Evolutionary conservation across 2,888 invertebrate genomes (phyloP).

Genomic region (Bellardia bayeri): DNA sequence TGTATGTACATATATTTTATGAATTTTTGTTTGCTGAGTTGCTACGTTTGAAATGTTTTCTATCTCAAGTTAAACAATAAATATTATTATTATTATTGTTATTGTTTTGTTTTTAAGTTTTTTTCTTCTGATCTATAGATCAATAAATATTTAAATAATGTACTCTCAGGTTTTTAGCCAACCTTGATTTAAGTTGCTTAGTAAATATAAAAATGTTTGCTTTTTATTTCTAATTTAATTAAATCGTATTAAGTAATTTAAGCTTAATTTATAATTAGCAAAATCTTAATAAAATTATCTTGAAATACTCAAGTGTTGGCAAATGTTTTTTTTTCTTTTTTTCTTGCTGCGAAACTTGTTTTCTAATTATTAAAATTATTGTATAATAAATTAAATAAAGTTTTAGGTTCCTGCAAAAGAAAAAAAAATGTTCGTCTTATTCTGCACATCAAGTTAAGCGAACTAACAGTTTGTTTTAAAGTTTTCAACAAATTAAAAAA

Average conservation of each 20-base stretch:
- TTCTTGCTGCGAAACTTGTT: not conserved
- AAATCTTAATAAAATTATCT: not conserved
- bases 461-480: too few relatives aligned
- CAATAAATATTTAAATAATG: constrained; percentile 35
- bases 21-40: not conserved
- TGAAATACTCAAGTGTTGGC: not conserved
- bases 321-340: not conserved
- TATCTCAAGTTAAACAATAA: constrained; percentile 30
- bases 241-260: constrained; percentile 16
- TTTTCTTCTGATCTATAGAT: not conserved
- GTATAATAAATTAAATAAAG: not conserved
- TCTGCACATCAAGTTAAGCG: too few relatives aligned
- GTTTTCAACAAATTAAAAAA: too few relatives aligned
- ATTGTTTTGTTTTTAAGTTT: not conserved
- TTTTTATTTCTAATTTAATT: constrained; percentile 1
- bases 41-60: constrained; percentile 20
- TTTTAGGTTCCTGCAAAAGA: too few relatives aligned
- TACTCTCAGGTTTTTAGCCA: not conserved
- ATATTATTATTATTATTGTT: constrained; percentile 29
- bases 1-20: not conserved
- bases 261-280: constrained; percentile 20
- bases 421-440: too few relatives aligned
- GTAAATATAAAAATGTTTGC: not conserved
- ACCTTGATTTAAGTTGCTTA: constrained; percentile 39
- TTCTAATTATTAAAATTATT: not conserved